A percentile compares a stretch with the other conserved stretches of the same genome.
These are phyloP conservation scores for Thryonomys swinderianus DNA, from an alignment of 2,113 vertebrate species.

Conservation along the genomic window DNA sequence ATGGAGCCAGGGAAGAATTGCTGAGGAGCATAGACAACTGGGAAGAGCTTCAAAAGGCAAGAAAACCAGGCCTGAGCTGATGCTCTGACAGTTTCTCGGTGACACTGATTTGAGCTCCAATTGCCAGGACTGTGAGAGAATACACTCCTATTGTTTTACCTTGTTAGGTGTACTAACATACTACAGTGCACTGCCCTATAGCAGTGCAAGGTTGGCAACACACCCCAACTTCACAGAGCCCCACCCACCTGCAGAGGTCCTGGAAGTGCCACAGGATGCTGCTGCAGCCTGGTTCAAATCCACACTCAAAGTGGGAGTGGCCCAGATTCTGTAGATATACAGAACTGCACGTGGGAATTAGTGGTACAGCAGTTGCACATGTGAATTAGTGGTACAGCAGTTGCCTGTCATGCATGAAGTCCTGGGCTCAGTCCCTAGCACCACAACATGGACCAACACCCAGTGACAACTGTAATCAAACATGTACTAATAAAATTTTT, in stretches of 20 bases:
- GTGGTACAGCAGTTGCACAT: background rate
- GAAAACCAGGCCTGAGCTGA: background rate
- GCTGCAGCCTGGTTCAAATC: background rate
- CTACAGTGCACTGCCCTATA: background rate
- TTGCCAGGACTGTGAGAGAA: background rate
- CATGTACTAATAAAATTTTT: background rate
- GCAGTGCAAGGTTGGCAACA: background rate
- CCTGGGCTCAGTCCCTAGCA: background rate
- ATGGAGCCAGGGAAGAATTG: background rate
- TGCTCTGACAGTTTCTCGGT: background rate
- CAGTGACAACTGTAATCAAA: background rate
- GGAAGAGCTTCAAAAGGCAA: background rate
- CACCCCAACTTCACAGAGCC: background rate
- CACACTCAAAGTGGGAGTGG: background rate
- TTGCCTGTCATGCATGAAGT: background rate
- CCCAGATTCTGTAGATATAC: background rate
- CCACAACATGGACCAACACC: background rate
- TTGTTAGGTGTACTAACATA: background rate
- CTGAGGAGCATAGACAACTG: background rate
- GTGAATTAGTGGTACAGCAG: background rate
- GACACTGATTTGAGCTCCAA: background rate
- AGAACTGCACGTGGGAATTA: background rate
- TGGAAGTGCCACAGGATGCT: background rate
- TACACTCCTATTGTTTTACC: background rate
- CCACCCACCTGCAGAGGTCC: background rate